A percentile compares a stretch with the other conserved stretches of the same genome.
Evolutionary conservation across 2,113 vertebrate species (phyloP).

Genomic region (Gyps fulvus): DNA sequence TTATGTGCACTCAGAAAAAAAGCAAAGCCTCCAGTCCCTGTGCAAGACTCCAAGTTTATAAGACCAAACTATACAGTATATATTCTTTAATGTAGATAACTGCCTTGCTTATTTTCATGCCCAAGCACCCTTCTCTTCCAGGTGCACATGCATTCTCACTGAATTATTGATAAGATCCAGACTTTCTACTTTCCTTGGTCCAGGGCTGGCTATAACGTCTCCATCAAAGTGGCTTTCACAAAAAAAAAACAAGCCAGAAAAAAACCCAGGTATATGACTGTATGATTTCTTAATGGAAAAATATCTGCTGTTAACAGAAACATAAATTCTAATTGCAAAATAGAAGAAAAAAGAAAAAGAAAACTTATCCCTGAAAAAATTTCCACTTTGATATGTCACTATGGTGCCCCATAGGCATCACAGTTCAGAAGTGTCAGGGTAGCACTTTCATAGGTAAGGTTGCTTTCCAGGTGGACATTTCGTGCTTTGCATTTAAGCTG

Average conservation of each 20-base stretch:
- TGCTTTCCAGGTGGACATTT: neutral
- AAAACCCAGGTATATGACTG: too few species aligned
- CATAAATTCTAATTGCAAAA: neutral
- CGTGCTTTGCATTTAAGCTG: neutral
- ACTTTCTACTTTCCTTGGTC: neutral
- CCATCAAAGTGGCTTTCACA: neutral
- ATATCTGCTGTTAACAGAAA: neutral
- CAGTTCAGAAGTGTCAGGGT: neutral
- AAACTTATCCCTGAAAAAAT: neutral
- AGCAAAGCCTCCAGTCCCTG: neutral
- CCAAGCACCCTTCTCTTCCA: neutral
- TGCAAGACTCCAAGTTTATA: neutral
- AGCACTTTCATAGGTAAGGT: neutral
- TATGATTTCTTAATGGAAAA: neutral
- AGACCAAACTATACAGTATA: neutral
- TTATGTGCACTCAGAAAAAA: neutral
- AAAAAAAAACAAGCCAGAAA: neutral
- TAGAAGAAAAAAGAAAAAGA: too few species aligned
- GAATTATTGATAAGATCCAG: neutral
- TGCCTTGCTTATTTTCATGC: neutral
- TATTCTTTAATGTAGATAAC: neutral
- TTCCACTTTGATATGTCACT: neutral
- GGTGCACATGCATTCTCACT: neutral
- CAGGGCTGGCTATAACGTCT: neutral
- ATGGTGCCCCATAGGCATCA: neutral